Evolutionary conservation across 2,888 invertebrate species (phyloP).

Genomic region (Acanthosepion esculentum): DNA sequence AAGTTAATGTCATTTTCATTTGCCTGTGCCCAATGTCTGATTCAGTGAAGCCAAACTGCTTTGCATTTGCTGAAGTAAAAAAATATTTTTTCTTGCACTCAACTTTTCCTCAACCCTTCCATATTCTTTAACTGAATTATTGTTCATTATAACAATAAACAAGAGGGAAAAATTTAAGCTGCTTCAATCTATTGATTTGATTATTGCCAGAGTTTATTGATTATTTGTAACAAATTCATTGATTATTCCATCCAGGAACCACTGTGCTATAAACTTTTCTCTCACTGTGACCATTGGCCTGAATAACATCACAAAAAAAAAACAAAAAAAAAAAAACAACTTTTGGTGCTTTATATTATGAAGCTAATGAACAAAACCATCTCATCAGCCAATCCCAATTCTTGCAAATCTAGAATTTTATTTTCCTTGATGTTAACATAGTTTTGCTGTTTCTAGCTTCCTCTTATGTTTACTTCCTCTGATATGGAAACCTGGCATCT

Average conservation of each 20-base stretch:
- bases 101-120: neutral
- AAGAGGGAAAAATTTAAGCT: neutral
- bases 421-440: neutral
- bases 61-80: too few species aligned
- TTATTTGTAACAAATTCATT: neutral
- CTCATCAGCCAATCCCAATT: neutral
- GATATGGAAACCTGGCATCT: neutral
- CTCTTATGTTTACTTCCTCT: neutral
- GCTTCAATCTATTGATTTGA: constrained; percentile 17
- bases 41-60: too few species aligned
- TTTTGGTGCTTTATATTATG: neutral
- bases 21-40: too few species aligned
- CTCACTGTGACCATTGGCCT: neutral
- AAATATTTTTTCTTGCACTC: neutral
- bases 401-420: neutral
- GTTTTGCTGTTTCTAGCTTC: too few species aligned
- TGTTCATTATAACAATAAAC: neutral
- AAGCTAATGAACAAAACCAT: neutral
- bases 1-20: too few species aligned
- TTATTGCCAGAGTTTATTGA: constrained; percentile 33
- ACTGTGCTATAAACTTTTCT: neutral
- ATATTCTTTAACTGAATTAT: neutral
- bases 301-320: neutral
- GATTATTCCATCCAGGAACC: neutral
- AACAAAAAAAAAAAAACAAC: neutral